Evolutionary conservation across 2,113 vertebrate genomes (phyloP).

Genomic region (Pongo abelii): DNA sequence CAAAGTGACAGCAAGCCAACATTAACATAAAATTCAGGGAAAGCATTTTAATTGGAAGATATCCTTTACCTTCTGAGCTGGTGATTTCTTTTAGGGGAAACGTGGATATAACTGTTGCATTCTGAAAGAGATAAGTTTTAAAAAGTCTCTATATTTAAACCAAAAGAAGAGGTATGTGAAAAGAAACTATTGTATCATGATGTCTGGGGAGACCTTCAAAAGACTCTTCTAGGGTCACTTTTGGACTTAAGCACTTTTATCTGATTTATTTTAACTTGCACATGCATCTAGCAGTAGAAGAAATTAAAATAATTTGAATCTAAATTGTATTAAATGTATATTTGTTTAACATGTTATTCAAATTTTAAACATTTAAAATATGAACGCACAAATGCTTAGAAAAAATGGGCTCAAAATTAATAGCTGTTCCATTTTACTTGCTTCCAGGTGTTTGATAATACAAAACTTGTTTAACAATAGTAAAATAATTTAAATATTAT

Average conservation of each 20-base stretch:
- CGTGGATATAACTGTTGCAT: not conserved
- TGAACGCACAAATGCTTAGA: not conserved
- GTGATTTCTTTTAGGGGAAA: not conserved
- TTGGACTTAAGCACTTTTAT: not conserved
- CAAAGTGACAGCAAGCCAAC: not conserved
- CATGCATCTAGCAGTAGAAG: not conserved
- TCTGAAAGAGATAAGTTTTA: not conserved
- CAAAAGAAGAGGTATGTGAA: not conserved
- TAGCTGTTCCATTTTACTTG: not conserved
- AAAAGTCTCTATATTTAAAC: not conserved
- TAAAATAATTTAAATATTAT: not conserved
- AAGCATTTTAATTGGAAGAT: not conserved
- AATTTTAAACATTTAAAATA: not conserved
- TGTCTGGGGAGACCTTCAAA: not conserved
- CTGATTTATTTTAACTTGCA: not conserved
- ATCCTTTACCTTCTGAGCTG: not conserved
- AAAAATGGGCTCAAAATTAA: not conserved
- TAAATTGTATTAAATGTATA: not conserved
- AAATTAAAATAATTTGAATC: not conserved
- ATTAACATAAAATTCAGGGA: not conserved
- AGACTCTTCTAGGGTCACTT: not conserved
- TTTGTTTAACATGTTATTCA: not conserved
- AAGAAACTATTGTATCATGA: not conserved
- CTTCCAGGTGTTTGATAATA: not conserved
- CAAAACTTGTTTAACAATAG: not conserved